Conservation (phyloP, 2,797 vertebrate genomes). For the Gastrophryne carolinensis region DNA sequence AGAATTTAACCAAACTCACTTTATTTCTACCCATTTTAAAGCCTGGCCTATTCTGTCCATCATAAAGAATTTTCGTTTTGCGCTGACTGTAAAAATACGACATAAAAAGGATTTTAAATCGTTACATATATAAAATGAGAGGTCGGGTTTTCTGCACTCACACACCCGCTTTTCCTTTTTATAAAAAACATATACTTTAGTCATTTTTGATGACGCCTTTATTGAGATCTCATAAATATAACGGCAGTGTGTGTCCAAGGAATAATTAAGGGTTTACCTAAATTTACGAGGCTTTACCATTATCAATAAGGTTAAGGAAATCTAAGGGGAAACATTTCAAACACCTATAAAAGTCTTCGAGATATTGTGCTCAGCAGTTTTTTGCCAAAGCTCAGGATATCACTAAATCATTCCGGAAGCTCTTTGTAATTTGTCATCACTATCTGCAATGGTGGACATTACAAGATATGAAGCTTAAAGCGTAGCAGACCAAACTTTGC, state of each 20-base stretch:
- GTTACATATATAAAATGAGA: too few species aligned
- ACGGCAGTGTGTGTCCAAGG: constrained; percentile 63
- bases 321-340: constrained; percentile 65
- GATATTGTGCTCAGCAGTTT: constrained; percentile 70
- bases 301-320: constrained; percentile 70
- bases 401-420: constrained; percentile 64
- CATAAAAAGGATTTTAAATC: too few species aligned
- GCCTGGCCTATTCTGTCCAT: constrained; percentile 1
- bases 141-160: too few species aligned
- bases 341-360: constrained; percentile 50
- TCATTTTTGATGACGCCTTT: constrained; percentile 69
- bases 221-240: constrained; percentile 64
- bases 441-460: constrained; percentile 54
- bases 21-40: constrained; percentile 21
- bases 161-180: not conserved
- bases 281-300: constrained; percentile 73
- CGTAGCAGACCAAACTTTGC: not conserved
- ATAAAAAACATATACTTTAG: constrained; percentile 58
- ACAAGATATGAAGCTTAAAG: constrained; percentile 59
- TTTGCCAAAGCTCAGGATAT: constrained; percentile 58
- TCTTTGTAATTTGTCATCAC: constrained; percentile 57
- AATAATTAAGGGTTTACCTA: constrained; percentile 71
- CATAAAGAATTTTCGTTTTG: constrained; percentile 22
- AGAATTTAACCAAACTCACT: constrained; percentile 33
- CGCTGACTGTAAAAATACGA: not conserved